These are phyloP conservation scores for Zosterops pallidus DNA, from an alignment of 2,113 vertebrate genomes.

Conservation along the genomic window DNA sequence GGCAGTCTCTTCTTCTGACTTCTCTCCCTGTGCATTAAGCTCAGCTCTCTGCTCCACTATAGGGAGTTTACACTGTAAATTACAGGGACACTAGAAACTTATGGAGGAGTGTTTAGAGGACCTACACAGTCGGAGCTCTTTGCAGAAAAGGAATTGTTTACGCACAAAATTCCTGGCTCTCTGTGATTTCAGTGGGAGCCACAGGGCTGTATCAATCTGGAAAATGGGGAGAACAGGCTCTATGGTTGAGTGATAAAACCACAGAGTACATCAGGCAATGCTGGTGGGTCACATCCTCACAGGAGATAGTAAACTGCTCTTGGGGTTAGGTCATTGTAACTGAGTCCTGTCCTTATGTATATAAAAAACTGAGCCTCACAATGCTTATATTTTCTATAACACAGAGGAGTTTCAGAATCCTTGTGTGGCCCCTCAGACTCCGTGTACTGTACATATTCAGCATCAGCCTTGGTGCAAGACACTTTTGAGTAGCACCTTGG, in stretches of 20 bases:
- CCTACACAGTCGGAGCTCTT: neutral
- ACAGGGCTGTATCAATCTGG: neutral
- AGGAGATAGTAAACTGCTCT: neutral
- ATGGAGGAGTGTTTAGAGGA: neutral
- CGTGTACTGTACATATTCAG: neutral
- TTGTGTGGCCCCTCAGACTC: neutral
- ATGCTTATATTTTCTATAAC: neutral
- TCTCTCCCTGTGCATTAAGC: neutral
- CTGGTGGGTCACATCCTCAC: neutral
- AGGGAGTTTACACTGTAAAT: neutral
- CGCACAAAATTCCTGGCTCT: neutral
- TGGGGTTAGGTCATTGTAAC: neutral
- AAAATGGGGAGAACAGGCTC: neutral
- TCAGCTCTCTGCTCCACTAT: neutral
- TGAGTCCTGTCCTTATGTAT: fast-evolving
- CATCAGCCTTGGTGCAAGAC: neutral
- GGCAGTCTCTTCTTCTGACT: neutral
- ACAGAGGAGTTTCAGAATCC: neutral
- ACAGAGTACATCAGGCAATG: neutral
- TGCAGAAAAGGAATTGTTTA: neutral
- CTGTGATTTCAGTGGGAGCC: neutral
- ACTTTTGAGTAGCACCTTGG: neutral
- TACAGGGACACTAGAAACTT: neutral
- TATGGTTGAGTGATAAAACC: neutral
- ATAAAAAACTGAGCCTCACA: neutral